Evolutionary conservation across 1,140 invertebrate species (phyloP).

Genomic region (Caenorhabditis latens): DNA sequence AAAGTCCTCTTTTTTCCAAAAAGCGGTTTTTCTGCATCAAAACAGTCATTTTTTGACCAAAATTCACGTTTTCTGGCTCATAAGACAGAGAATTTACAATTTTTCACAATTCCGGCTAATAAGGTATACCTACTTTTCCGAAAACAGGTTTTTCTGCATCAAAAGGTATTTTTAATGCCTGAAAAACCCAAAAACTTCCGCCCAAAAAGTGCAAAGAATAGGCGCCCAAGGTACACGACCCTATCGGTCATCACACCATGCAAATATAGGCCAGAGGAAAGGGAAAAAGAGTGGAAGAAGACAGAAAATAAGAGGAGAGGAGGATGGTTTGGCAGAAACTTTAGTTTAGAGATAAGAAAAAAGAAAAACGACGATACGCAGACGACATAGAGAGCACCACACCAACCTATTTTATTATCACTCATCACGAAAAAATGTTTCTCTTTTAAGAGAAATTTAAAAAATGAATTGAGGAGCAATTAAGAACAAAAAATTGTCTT

Average conservation of each 20-base stretch:
- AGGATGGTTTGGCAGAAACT: background rate
- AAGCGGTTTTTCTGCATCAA: too few relatives aligned
- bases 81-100: too few relatives aligned
- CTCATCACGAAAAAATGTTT: too few relatives aligned
- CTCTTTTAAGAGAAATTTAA: too few relatives aligned
- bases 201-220: constrained; percentile 24
- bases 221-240: background rate
- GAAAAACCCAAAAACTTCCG: background rate
- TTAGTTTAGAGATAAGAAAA: background rate
- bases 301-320: background rate
- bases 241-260: constrained; percentile 18
- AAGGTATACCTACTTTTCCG: too few relatives aligned
- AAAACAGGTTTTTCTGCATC: too few relatives aligned
- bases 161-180: too few relatives aligned
- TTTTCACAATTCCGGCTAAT: too few relatives aligned
- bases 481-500: background rate
- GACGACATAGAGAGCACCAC: constrained; percentile 3
- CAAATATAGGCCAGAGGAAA: background rate
- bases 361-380: background rate
- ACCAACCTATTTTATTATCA: background rate
- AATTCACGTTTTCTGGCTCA: too few relatives aligned
- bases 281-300: background rate
- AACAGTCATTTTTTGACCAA: too few relatives aligned
- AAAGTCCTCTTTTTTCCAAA: too few relatives aligned
- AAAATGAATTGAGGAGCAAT: background rate